Conservation (phyloP, 1,140 invertebrate species). For the honey bee (Apis mellifera) region DNA sequence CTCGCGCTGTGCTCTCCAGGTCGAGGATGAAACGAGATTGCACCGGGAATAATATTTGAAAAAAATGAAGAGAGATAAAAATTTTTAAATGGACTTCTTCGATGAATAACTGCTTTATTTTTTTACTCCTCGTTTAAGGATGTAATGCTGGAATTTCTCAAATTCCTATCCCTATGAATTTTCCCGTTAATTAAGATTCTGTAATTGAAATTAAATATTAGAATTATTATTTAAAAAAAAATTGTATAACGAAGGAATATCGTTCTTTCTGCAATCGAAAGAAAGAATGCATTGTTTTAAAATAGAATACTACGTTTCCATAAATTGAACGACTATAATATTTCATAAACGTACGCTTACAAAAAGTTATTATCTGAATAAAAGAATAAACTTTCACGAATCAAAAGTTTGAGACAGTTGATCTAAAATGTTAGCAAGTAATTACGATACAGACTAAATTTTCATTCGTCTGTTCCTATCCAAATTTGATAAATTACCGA, state of each 20-base stretch:
- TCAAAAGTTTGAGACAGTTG: background rate
- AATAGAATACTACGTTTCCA: background rate
- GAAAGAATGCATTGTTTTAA: background rate
- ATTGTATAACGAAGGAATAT: no score
- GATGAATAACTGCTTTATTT: background rate
- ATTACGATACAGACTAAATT: background rate
- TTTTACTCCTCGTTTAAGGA: no score
- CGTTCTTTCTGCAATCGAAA: background rate
- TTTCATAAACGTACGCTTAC: no score
- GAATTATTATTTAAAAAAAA: no score
- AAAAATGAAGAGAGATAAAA: no score
- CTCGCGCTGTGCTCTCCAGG: background rate
- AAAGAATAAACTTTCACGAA: no score
- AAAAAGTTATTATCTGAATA: no score
- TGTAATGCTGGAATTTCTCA: no score
- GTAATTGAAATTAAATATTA: no score
- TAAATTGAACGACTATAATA: background rate
- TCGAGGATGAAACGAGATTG: background rate
- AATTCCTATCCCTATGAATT: no score
- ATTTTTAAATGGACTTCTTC: background rate
- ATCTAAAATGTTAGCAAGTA: background rate
- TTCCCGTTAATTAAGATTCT: no score
- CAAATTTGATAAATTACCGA: slow-evolving; percentile 12
- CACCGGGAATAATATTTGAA: no score
- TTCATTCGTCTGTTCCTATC: background rate